A percentile compares a stretch with the other conserved stretches of the same genome.
These are phyloP conservation scores for Macropodus opercularis DNA, from an alignment of 2,797 vertebrate genomes.

Conservation along the genomic window DNA sequence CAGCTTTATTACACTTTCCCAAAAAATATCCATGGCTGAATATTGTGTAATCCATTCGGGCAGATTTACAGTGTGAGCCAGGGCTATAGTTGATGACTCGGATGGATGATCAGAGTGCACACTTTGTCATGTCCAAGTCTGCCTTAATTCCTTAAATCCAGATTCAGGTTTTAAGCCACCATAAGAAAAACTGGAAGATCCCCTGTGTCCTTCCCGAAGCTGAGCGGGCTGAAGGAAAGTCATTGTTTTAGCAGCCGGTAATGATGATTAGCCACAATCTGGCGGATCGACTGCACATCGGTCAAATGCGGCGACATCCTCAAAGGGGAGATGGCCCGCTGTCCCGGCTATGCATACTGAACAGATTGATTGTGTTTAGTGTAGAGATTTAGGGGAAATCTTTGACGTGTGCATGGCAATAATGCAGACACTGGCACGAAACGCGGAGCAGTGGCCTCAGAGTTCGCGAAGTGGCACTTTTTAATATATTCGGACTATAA, in stretches of 20 bases:
- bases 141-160: slow-evolving; percentile 76
- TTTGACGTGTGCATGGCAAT: slow-evolving; percentile 75
- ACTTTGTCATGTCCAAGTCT: slow-evolving; percentile 72
- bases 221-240: slow-evolving; percentile 80
- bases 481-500: slow-evolving; percentile 34
- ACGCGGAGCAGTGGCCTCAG: slow-evolving; percentile 44
- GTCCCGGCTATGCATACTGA: slow-evolving; percentile 74
- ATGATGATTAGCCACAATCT: slow-evolving; percentile 85
- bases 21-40: slow-evolving; percentile 21
- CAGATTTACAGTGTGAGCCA: slow-evolving; percentile 31
- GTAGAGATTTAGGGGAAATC: slow-evolving; percentile 63
- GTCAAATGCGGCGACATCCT: slow-evolving; percentile 82
- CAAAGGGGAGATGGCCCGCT: slow-evolving; percentile 76
- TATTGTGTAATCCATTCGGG: slow-evolving; percentile 35
- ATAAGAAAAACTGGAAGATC: slow-evolving; percentile 71
- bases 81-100: slow-evolving; percentile 60
- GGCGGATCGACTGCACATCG: slow-evolving; percentile 84
- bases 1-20: slow-evolving; percentile 8
- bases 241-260: slow-evolving; percentile 79
- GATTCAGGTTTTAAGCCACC: slow-evolving; percentile 73
- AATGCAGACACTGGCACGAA: slow-evolving; percentile 61
- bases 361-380: slow-evolving; percentile 76
- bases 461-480: slow-evolving; percentile 50
- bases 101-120: slow-evolving; percentile 70
- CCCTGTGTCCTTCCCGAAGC: slow-evolving; percentile 78